Evolutionary conservation across 1,140 invertebrate species (phyloP), one percentile per base, ranked within the genome.

Genomic region (Uloborus diversus): DNA sequence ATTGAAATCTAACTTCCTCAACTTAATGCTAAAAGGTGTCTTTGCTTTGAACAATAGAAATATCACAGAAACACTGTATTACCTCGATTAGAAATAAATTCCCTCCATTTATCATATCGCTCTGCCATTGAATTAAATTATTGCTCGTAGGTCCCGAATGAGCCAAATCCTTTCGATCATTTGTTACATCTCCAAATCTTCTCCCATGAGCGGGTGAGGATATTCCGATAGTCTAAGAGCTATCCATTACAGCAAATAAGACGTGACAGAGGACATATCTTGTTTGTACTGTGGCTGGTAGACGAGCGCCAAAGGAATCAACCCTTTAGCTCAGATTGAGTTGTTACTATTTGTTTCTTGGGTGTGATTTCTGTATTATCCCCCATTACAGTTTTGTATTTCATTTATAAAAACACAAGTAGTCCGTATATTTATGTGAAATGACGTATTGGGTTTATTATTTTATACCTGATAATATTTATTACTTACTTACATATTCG

Each of bases 241-340:
- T 61, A 73, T 73, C 69, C 25, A 61, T 73, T 61, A 61, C 57
- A 47, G 27, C 56, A 14, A 73, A 61, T 73, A 73, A 73, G 56
- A 73, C 69, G 32, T 25, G 68, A 70, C 68, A 57, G 49, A 32
- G 20, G 53, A 57, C 69, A 61, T 61, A 61, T 73, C 69, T 73
- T 32, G 69, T 73, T 37, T 47, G 53, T 37, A 32, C 56, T 25
- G 49, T 35, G 28, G 35, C 25, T 70, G 25, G 68, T n/a, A 57
- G 37, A 17, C 17, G 37, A 42, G 9, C 11, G 51, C 23, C 17
- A 28, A 53, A 59, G 35, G 27, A 56, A 56, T 33, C 68, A 57
- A 68, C 37, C 37, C 62, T 32, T 14, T n/a, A 28, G 51, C n/a
- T 35, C 51, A 70, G 57, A 70, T 70, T 70, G 68, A 70, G 51